These are phyloP conservation scores for Macroramphosus scolopax DNA, from an alignment of 2,797 vertebrate species.

Conservation along the genomic window DNA sequence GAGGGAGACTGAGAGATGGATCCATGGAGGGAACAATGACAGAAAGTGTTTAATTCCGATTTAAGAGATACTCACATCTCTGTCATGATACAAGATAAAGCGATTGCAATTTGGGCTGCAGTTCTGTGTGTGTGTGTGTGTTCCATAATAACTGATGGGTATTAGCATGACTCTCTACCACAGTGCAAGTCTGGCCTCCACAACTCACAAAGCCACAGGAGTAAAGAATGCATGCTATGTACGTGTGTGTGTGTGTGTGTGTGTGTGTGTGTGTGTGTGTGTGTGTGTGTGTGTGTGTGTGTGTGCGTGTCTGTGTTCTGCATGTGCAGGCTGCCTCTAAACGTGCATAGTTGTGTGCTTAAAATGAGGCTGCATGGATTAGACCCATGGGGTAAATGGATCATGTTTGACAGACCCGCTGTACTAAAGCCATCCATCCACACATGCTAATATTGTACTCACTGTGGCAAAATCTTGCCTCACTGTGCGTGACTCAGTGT, in stretches of 20 bases:
- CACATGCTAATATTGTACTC: slow-evolving; percentile 74
- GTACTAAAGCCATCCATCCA: slow-evolving; percentile 75
- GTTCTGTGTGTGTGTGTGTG: slow-evolving; percentile 16
- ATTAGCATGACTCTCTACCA: too few species aligned
- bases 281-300: slow-evolving; percentile 20
- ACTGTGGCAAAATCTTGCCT: slow-evolving; percentile 50
- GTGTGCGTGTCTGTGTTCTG: slow-evolving; percentile 5
- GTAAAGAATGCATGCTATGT: slow-evolving; percentile 63
- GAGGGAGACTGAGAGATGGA: slow-evolving; percentile 14
- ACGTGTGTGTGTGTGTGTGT: too few species aligned
- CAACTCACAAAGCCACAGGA: slow-evolving; percentile 53
- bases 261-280: slow-evolving; percentile 32
- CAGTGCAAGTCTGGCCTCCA: too few species aligned
- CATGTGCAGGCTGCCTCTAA: slow-evolving; percentile 2
- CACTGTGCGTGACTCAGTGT: too few species aligned
- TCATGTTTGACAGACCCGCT: slow-evolving; percentile 76
- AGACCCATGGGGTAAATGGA: slow-evolving; percentile 70
- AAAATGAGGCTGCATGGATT: slow-evolving; percentile 50
- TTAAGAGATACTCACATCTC: slow-evolving; percentile 40
- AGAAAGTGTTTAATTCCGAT: slow-evolving; percentile 57
- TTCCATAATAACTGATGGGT: too few species aligned
- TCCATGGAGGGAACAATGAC: slow-evolving; percentile 21
- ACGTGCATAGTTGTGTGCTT: slow-evolving; percentile 24
- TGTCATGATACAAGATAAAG: too few species aligned
- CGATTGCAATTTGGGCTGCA: too few species aligned